Conservation (phyloP, 2,113 vertebrate species). For the Phylloscopus trochilus region DNA sequence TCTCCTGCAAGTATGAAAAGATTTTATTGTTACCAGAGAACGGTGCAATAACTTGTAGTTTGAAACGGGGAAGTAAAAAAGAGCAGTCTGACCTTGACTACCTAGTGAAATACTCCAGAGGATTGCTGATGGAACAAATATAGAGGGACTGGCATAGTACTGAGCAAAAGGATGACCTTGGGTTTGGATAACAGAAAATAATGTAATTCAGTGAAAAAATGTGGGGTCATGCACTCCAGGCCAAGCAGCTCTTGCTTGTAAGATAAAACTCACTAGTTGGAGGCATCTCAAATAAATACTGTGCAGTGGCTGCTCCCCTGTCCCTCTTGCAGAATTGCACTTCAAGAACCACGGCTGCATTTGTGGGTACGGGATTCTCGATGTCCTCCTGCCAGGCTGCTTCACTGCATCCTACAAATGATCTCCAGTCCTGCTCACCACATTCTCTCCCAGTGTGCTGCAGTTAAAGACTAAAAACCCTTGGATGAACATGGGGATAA, state of each 20-base stretch:
- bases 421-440: neutral
- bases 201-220: neutral
- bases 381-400: neutral
- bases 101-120: neutral
- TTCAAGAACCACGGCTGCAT: neutral
- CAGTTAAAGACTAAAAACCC: neutral
- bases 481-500: neutral
- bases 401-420: neutral
- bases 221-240: neutral
- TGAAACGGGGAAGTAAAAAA: neutral
- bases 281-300: neutral
- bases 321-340: neutral
- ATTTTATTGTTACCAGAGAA: neutral
- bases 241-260: neutral
- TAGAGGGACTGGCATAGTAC: neutral
- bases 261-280: neutral
- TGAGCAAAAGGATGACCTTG: slow-evolving; percentile 19
- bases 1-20: neutral
- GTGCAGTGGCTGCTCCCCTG: neutral
- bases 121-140: neutral
- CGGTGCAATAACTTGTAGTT: neutral
- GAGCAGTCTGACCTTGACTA: neutral
- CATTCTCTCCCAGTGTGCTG: rapidly evolving
- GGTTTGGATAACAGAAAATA: neutral
- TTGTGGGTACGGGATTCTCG: neutral